Conservation (phyloP, 2,888 invertebrate genomes). For the Chymomyza caudatula region DNA sequence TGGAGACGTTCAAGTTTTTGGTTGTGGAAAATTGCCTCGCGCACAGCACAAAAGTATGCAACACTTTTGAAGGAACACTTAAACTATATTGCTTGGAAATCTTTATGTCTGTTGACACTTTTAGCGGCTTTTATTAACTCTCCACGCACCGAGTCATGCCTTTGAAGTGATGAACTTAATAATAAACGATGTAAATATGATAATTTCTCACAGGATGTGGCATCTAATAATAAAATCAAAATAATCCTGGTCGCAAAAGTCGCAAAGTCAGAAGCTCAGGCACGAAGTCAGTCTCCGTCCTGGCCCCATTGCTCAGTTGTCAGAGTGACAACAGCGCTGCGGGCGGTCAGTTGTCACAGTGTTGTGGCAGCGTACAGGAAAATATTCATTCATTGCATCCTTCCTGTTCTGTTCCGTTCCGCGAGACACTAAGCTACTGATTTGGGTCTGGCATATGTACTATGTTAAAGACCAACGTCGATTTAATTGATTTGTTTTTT, state of each 20-base stretch:
- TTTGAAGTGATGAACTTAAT: conserved; percentile 78
- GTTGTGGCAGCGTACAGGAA: conserved; percentile 48
- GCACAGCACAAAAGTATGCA: conserved; percentile 56
- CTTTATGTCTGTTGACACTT: too few relatives aligned
- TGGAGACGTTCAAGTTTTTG: conserved; percentile 38
- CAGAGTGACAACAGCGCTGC: conserved; percentile 58
- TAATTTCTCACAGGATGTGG: conserved; percentile 79
- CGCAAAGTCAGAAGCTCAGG: conserved; percentile 41
- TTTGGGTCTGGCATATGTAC: conserved; percentile 42
- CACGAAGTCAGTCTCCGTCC: neutral
- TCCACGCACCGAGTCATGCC: conserved; percentile 11
- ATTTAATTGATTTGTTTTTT: conserved; percentile 78
- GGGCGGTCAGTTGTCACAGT: conserved; percentile 50
- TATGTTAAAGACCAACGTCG: conserved; percentile 47
- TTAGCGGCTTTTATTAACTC: conserved; percentile 4
- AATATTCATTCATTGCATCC: conserved; percentile 75
- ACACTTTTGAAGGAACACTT: conserved; percentile 43
- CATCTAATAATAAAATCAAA: conserved; percentile 78
- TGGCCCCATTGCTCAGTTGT: neutral
- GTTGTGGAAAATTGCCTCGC: conserved; percentile 35
- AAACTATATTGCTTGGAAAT: neutral
- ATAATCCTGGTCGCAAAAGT: conserved; percentile 72
- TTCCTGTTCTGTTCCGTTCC: conserved; percentile 57
- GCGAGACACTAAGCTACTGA: conserved; percentile 39
- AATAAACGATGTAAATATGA: conserved; percentile 79